Conservation (phyloP, 1,140 invertebrate genomes). For the Apis laboriosa region DNA sequence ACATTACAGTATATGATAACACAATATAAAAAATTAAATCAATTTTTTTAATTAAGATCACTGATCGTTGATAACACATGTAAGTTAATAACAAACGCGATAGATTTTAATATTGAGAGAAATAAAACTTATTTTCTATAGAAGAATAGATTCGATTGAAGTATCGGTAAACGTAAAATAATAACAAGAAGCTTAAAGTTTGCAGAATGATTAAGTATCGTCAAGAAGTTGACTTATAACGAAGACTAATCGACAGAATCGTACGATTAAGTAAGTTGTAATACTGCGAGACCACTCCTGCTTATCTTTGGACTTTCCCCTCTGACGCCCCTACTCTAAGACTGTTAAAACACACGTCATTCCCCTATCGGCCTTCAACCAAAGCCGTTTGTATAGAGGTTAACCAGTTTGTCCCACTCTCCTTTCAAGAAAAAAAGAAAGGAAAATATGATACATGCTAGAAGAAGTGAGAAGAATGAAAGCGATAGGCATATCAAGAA, state of each 20-base stretch:
- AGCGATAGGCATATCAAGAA: constrained; percentile 40
- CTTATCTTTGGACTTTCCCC: constrained; percentile 80
- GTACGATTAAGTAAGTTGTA: constrained; percentile 53
- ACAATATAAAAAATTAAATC: background rate
- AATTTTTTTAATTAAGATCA: constrained; percentile 2
- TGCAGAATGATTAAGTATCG: background rate
- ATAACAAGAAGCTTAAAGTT: constrained; percentile 1
- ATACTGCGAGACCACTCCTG: constrained; percentile 66
- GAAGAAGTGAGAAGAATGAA: constrained; percentile 43
- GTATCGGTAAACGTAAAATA: background rate
- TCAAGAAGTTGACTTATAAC: constrained; percentile 22
- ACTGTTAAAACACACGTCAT: constrained; percentile 39
- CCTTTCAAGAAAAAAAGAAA: constrained; percentile 70
- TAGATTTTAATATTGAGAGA: background rate
- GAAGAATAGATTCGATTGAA: too few relatives aligned
- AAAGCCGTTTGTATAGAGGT: constrained; percentile 71
- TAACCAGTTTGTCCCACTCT: constrained; percentile 81
- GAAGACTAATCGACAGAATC: constrained; percentile 55
- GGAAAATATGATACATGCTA: constrained; percentile 11
- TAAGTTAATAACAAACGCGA: background rate
- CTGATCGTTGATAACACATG: constrained; percentile 6
- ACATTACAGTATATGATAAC: background rate
- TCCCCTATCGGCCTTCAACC: constrained; percentile 58
- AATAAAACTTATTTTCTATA: background rate
- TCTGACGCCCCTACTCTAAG: constrained; percentile 61